Evolutionary conservation across 2,113 vertebrate species (phyloP), one percentile per base, ranked within the genome.

Genomic region (Lutjanus erythropterus): DNA sequence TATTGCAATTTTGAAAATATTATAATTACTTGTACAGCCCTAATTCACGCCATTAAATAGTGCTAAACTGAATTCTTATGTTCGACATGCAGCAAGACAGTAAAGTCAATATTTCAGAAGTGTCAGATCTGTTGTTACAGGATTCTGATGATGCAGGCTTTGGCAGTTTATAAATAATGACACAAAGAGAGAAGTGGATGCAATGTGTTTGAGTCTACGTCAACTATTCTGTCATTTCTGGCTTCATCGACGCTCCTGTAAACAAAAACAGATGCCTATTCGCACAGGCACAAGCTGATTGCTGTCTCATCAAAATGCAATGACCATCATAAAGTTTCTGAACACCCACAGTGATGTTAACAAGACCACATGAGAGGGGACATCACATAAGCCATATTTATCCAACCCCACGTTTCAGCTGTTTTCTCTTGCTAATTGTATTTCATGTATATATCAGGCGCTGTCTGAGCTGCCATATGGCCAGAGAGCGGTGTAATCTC

Each of bases 401-500:
- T 41, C 37, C 16, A 46, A 64, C 33, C 71, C 55, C 5, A 60
- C 49, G n/a, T 52, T 71, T 76, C 68, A 74, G 80, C 65, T 73
- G 79, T 86, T 78, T 75, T 79, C 25, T 42, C 41, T 80, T 69
- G 66, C 58, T 84, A 89, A 89, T 83, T 86, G 69, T 62, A 81
- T 78, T 87, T 82, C 47, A 86, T 67, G 66, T 86, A 86, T 74
- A 78, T 64, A 82, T 81, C 47, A 27, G 75, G 67, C 37, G 4
- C 65, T 23, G 59, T 62, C 80, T 76, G 49, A 60, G 41, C 71
- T 68, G 56, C 84, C 86, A 91, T 86, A 86, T 89, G 90, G 84
- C 73, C 81, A 86, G 75, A 72, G 37, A 88, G 76, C 59, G 35
- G 83, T 61, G 81, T 87, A 89, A 90, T 90, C 86, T 91, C 83